Conservation (phyloP, 2,113 vertebrate genomes). For the Rattus rattus region DNA sequence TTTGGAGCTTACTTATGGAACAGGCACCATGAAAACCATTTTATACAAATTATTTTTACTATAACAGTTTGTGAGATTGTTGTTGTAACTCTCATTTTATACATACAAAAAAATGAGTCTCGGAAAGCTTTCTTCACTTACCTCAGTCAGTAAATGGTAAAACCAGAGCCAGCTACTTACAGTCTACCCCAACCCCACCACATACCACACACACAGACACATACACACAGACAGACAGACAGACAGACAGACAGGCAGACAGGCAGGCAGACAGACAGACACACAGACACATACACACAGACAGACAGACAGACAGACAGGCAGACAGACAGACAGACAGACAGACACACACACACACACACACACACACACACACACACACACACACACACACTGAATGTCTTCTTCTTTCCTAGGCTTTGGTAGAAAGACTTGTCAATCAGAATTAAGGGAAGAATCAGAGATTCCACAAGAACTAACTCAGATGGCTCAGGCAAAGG, state of each 20-base stretch:
- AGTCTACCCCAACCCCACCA: too few species aligned
- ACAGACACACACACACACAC: not conserved
- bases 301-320: too few species aligned
- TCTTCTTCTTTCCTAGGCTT: not conserved
- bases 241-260: not conserved
- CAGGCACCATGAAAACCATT: not conserved
- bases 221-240: not conserved
- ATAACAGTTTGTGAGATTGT: not conserved
- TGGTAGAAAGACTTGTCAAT: not conserved
- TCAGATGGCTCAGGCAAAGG: not conserved
- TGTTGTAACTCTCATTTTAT: not conserved
- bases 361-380: not conserved
- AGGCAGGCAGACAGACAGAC: too few species aligned
- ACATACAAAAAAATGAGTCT: not conserved
- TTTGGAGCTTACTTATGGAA: not conserved
- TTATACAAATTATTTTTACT: not conserved
- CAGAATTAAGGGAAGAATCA: not conserved
- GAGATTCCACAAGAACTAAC: not conserved
- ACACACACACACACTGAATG: not conserved
- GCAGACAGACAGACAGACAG: too few species aligned
- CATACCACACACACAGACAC: not conserved
- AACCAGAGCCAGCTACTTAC: not conserved
- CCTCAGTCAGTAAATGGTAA: not conserved
- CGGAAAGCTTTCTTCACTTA: not conserved
- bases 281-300: too few species aligned